phyloP scores from a whole-genome alignment of 1,140 invertebrate genomes.

The Eueides isabella region DNA sequence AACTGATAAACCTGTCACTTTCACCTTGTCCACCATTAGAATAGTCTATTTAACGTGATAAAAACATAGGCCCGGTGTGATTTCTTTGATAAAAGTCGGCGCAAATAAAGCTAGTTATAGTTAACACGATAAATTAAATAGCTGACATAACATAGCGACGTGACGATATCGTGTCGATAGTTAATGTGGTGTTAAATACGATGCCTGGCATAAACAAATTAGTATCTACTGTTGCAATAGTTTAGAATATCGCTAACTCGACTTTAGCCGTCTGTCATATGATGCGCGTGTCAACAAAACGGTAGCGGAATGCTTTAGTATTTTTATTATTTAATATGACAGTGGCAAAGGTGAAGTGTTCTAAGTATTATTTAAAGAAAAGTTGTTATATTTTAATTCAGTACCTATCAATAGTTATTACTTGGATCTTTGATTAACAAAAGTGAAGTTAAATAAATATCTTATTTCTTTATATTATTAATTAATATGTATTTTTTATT shows the following conservation, averaged over 20 bases:
- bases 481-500: background rate
- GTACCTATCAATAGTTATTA: too few relatives aligned
- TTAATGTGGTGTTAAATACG: background rate
- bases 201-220: background rate
- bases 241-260: constrained; percentile 24
- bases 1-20: background rate
- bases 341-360: background rate
- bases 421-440: too few relatives aligned
- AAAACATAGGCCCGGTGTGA: constrained; percentile 23
- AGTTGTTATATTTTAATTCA: too few relatives aligned
- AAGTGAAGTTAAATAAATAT: too few relatives aligned
- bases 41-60: constrained; percentile 11
- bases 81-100: constrained; percentile 30
- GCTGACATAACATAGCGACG: constrained; percentile 18
- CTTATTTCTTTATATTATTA: too few relatives aligned
- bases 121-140: constrained; percentile 24
- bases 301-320: background rate
- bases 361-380: background rate
- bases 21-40: constrained; percentile 24
- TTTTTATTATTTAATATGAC: background rate
- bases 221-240: constrained; percentile 22
- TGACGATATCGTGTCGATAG: constrained; percentile 19
- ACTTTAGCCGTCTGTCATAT: constrained; percentile 23
- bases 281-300: constrained; percentile 27
- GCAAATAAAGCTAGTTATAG: background rate